A percentile compares a stretch with the other conserved stretches of the same genome.
These are phyloP conservation scores for Toxonevra muliebris DNA, from an alignment of 2,888 invertebrate species.

Conservation along the genomic window DNA sequence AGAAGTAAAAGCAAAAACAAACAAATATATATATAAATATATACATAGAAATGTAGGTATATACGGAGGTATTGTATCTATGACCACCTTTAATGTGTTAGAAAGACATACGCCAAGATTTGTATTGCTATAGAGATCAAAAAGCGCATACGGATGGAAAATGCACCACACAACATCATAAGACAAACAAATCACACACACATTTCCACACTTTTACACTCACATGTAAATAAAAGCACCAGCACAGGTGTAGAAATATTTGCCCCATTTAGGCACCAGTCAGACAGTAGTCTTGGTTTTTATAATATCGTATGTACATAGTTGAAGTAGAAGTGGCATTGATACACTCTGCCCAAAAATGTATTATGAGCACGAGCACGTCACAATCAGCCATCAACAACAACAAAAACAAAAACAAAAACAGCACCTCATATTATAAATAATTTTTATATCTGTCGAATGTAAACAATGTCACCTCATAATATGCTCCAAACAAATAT, in stretches of 20 bases:
- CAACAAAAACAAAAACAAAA: no score
- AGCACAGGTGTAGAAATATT: neutral
- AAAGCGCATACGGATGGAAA: neutral
- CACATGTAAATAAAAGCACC: no score
- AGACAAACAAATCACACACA: neutral
- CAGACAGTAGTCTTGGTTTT: no score
- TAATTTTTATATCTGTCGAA: conserved; percentile 15
- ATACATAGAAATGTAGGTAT: neutral
- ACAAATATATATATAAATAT: neutral
- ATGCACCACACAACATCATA: neutral
- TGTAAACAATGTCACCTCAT: conserved; percentile 32
- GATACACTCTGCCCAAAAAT: neutral
- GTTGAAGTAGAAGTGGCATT: no score
- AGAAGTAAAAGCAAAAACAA: neutral
- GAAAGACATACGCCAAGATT: no score
- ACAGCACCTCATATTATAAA: no score
- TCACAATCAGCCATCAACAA: no score
- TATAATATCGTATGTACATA: no score
- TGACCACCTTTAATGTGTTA: no score
- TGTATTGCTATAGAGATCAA: neutral
- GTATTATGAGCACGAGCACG: no score
- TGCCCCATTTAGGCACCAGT: conserved; percentile 1
- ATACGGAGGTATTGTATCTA: no score
- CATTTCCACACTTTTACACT: neutral
- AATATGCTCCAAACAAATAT: neutral